phyloP scores from a whole-genome alignment of 2,113 vertebrate species.

The Sturnira hondurensis region DNA sequence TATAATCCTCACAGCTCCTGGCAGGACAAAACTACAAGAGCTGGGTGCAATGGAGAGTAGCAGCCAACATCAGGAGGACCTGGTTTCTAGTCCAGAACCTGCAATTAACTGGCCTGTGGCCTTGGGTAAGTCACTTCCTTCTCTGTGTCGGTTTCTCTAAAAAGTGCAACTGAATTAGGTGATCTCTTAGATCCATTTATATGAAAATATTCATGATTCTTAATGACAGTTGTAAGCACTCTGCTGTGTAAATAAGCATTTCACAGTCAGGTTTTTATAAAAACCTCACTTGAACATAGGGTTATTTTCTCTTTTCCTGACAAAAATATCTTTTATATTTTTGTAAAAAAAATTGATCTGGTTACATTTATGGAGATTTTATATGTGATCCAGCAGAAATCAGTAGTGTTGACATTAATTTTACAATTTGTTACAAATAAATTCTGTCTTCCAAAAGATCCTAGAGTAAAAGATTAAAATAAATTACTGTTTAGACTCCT shows the following conservation, averaged over 20 bases:
- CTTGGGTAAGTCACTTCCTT: background rate
- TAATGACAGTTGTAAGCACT: background rate
- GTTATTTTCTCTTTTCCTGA: background rate
- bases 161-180: background rate
- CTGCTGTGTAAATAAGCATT: background rate
- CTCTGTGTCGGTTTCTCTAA: background rate
- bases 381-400: background rate
- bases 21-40: background rate
- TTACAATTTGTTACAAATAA: slow-evolving; percentile 5
- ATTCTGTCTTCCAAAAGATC: background rate
- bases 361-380: slow-evolving; percentile 12
- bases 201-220: background rate
- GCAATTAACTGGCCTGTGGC: background rate
- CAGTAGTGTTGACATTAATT: background rate
- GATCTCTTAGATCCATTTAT: background rate
- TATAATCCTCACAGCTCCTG: background rate
- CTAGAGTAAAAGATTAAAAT: slow-evolving; percentile 17
- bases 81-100: background rate
- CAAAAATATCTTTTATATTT: background rate
- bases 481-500: background rate
- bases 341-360: background rate
- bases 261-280: background rate
- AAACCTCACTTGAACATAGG: background rate
- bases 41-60: background rate
- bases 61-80: background rate